A percentile compares a stretch with the other conserved stretches of the same genome.
Evolutionary conservation across 2,797 vertebrate genomes (phyloP).

Genomic region (Pteropus rufus): DNA sequence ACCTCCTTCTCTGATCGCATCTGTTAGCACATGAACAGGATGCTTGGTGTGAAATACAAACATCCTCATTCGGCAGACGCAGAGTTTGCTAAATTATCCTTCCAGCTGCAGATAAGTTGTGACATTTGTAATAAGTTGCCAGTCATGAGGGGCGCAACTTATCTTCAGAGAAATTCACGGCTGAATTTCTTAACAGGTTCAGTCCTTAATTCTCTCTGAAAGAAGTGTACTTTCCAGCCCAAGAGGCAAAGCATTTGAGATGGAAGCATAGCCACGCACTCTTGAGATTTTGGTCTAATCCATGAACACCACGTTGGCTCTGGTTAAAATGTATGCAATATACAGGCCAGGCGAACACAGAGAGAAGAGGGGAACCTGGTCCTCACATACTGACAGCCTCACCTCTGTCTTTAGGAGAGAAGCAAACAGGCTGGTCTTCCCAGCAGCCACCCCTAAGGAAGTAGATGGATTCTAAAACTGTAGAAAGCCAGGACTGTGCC

Average conservation of each 20-base stretch:
- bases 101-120: conserved; percentile 72
- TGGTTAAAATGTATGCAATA: not conserved
- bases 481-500: not conserved
- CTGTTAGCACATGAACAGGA: conserved; percentile 54
- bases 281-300: not conserved
- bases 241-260: not conserved
- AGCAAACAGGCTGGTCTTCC: not conserved
- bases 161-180: not conserved
- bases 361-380: not conserved
- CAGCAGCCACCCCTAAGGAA: not conserved
- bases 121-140: conserved; percentile 69
- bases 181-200: conserved; percentile 9
- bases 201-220: not conserved
- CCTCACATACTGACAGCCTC: not conserved
- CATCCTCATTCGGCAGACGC: conserved; percentile 54
- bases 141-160: not conserved
- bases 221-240: not conserved
- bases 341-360: not conserved
- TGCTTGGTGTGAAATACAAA: conserved; percentile 47
- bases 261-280: not conserved
- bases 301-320: not conserved
- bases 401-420: not conserved
- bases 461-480: not conserved
- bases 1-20: conserved; percentile 27
- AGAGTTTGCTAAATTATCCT: conserved; percentile 61